Evolutionary conservation across 2,797 vertebrate species (phyloP).

Genomic region (Tachyglossus aculeatus): DNA sequence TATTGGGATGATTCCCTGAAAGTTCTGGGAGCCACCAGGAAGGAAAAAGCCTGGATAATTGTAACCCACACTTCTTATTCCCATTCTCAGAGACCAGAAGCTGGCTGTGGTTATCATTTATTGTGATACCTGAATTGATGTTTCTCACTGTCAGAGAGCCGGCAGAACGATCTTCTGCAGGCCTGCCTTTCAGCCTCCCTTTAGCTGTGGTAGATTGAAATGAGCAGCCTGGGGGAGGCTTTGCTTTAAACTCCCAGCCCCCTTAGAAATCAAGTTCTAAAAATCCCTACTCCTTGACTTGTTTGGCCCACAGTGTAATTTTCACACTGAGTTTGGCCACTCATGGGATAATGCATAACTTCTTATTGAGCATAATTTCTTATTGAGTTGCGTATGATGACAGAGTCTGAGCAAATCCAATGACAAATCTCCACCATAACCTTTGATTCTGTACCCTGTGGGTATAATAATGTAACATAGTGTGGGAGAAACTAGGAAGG

Average conservation of each 20-base stretch:
- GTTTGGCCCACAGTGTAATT: neutral
- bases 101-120: too few species aligned
- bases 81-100: too few species aligned
- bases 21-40: too few species aligned
- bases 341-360: rapidly evolving
- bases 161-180: neutral
- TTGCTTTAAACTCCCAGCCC: neutral
- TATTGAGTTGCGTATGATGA: neutral
- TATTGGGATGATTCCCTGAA: too few species aligned
- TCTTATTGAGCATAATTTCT: neutral
- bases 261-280: neutral
- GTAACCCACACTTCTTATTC: too few species aligned
- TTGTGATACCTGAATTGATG: too few species aligned
- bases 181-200: neutral
- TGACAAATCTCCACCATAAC: neutral
- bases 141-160: too few species aligned
- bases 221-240: neutral
- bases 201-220: neutral
- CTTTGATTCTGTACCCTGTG: neutral
- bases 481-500: neutral
- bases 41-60: too few species aligned
- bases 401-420: neutral
- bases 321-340: neutral
- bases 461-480: neutral
- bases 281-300: neutral